Percentiles rank a stretch among this genome's conserved stretches.
phyloP scores from a whole-genome alignment of 2,113 vertebrate species.

The Cisticola juncidis region DNA sequence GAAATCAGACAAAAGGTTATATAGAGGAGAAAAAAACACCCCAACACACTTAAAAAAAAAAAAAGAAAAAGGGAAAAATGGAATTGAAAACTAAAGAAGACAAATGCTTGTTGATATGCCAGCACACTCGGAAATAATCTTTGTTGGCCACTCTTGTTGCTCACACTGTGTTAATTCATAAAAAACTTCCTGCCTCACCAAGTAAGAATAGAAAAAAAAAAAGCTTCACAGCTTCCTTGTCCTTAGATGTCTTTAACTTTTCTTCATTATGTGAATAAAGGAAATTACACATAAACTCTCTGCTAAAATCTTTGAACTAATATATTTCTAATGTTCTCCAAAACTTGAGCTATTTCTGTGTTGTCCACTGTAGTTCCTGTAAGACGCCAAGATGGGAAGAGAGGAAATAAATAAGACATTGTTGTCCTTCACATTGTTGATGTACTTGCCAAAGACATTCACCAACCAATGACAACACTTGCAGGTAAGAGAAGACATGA shows the following conservation, averaged over 20 bases:
- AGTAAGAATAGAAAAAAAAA: not conserved
- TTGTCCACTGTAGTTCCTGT: not conserved
- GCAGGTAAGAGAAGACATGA: not conserved
- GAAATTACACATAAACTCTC: not conserved
- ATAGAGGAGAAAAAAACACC: not conserved
- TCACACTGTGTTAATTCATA: not conserved
- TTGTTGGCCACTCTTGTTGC: not conserved
- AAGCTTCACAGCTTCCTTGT: not conserved
- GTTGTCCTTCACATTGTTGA: not conserved
- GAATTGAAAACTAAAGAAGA: not conserved
- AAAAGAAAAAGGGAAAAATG: fast-evolving
- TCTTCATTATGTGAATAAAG: not conserved
- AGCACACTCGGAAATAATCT: not conserved
- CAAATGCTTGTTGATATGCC: not conserved
- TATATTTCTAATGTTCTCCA: not conserved
- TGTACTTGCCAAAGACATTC: not conserved
- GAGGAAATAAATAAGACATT: not conserved
- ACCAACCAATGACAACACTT: not conserved
- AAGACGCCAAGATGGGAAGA: not conserved
- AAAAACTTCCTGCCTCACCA: not conserved
- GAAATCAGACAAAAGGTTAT: not conserved
- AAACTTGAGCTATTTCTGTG: not conserved
- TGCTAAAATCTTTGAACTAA: not conserved
- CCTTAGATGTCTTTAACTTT: not conserved
- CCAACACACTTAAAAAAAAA: fast-evolving